Evolutionary conservation across 2,113 vertebrate genomes (phyloP), one percentile per base, ranked within the genome.

Genomic region (Vulpes ferrilata): DNA sequence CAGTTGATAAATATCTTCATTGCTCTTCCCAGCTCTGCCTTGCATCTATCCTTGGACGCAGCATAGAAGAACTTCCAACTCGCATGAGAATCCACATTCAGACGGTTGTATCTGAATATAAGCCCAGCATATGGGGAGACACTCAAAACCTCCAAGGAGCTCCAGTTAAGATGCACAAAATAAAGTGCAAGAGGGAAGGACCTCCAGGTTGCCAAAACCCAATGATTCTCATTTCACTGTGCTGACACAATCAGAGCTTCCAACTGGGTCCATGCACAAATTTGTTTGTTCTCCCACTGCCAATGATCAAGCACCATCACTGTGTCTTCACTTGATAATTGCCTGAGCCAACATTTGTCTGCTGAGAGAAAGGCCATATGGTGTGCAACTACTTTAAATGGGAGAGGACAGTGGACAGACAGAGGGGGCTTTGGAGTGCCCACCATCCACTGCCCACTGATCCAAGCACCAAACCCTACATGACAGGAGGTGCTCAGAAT

Each of bases 141-240:
- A 13, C 11, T 8, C 25, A 51, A 10, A 55, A 65, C 16, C 71
- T 76, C n/a, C 65, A 11, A n/a, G 82, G 67, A 32, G 59, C 78
- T 69, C 60, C 17, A 17, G 0, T 4, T 25, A 55, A 55, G 11
- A 69, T 19, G 1, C 20, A n/a, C 60, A 74, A 62, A 89, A 51
- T 4, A 51, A 64, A 55, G 53, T 8, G 22, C 38, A 15, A 57
- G 23, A 15, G 53, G 43, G 17, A 53, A 27, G 20, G 4, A 15
- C 22, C 12, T 15, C 7, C 57, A 35, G 30, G 67, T 16, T 48
- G 2, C 76, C 95, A 55, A 64, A 43, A 16, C 65, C 73, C 9
- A 7, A 30, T 3, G 92, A 4, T 1, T 0, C 0, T 20, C 30
- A 0, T 11, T 51, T 11, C 13, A 1, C 11, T 62, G 59, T 12